Percentiles rank a stretch among this genome's conserved stretches.
phyloP scores from a whole-genome alignment of 2,888 invertebrate species.

The Protonemura montana region DNA sequence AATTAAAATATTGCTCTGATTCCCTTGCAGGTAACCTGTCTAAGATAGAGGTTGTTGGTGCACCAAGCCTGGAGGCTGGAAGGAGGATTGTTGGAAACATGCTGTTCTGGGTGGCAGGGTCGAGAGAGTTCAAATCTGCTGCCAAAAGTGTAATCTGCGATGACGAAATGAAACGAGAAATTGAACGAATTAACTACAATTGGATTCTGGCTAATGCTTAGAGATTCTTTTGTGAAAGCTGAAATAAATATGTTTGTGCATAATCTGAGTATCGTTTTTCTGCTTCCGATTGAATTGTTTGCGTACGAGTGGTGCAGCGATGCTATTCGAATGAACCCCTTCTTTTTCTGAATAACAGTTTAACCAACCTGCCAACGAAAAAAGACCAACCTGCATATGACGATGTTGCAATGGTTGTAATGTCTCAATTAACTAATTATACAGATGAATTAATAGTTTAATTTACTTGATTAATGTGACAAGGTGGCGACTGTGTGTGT shows the following conservation, averaged over 20 bases:
- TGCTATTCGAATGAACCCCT: not conserved
- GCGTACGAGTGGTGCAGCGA: no score
- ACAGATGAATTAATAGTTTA: not conserved
- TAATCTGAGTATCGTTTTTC: no score
- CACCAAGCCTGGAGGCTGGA: constrained; percentile 32
- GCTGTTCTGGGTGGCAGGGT: constrained; percentile 38
- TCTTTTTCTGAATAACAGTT: not conserved
- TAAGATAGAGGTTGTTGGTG: constrained; percentile 38
- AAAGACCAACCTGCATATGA: not conserved
- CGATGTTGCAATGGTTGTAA: not conserved
- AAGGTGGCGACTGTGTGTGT: not conserved
- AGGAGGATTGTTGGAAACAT: constrained; percentile 37
- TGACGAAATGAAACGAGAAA: not conserved
- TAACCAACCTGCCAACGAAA: not conserved
- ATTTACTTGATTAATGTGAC: not conserved
- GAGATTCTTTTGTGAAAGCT: no score
- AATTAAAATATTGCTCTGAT: no score
- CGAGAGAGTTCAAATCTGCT: not conserved
- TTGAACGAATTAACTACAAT: not conserved
- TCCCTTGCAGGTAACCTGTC: constrained; percentile 31
- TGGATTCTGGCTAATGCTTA: not conserved
- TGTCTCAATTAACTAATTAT: not conserved
- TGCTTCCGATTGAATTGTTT: no score
- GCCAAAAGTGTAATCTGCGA: not conserved
- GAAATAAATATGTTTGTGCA: no score